phyloP scores from a whole-genome alignment of 2,113 vertebrate species.

The Varanus salvator region DNA sequence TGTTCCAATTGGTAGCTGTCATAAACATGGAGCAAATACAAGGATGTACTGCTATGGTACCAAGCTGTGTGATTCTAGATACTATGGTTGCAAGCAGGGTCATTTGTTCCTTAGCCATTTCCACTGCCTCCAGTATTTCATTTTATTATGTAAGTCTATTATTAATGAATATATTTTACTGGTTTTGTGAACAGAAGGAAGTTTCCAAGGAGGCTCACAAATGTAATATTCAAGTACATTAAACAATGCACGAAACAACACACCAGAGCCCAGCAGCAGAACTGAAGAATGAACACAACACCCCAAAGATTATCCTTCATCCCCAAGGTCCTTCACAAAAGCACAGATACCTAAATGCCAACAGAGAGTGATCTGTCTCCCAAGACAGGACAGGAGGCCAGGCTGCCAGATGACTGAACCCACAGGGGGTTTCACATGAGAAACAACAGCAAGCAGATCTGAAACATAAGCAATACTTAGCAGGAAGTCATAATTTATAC shows the following conservation, averaged over 20 bases:
- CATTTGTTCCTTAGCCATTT: too few relatives aligned
- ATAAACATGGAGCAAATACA: not conserved
- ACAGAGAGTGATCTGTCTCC: not conserved
- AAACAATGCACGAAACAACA: not conserved
- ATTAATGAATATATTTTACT: not conserved
- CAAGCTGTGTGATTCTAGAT: not conserved
- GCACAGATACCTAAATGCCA: not conserved
- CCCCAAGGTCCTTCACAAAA: not conserved
- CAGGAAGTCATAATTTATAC: not conserved
- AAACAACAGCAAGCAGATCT: not conserved
- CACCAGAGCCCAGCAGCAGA: not conserved
- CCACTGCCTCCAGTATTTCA: not conserved
- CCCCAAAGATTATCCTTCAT: not conserved
- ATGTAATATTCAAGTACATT: not conserved
- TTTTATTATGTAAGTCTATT: not conserved
- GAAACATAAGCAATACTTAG: not conserved
- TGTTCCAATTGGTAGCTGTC: not conserved
- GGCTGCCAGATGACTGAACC: not conserved
- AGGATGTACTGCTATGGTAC: not conserved
- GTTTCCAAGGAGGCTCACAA: not conserved
- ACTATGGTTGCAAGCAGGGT: not conserved
- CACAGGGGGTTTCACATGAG: not conserved
- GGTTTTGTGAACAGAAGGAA: not conserved
- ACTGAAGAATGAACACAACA: not conserved
- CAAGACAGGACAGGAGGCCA: not conserved